Conservation (phyloP, 2,888 invertebrate genomes). For the Drosophila setosimentum region DNA sequence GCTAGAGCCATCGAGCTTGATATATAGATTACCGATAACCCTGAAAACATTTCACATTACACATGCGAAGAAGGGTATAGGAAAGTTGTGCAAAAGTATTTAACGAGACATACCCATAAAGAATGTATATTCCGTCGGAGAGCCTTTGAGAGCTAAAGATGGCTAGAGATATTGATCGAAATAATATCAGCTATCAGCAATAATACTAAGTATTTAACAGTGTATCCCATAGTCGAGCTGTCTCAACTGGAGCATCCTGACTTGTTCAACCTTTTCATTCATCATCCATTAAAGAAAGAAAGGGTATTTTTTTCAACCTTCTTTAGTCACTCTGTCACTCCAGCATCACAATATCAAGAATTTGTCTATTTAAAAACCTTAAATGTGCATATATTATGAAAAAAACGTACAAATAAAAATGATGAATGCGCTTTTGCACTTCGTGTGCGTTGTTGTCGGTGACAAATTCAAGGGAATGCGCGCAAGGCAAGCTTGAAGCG, state of each 20-base stretch:
- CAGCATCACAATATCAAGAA: background rate
- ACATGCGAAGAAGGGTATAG: no score
- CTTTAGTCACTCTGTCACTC: background rate
- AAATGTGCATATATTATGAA: background rate
- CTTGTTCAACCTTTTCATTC: background rate
- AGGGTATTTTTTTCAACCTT: background rate
- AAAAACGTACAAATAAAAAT: background rate
- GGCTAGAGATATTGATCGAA: background rate
- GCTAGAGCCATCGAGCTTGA: background rate
- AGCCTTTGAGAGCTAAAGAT: background rate
- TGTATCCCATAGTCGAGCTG: background rate
- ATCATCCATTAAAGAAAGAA: background rate
- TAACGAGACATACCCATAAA: no score
- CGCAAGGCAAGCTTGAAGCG: constrained; percentile 11
- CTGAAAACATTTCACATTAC: no score
- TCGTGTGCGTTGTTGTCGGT: constrained; percentile 6
- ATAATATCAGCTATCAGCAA: background rate
- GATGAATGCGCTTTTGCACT: constrained; percentile 1
- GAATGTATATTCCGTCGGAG: no score
- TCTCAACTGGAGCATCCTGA: background rate
- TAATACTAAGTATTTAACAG: background rate
- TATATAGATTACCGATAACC: no score
- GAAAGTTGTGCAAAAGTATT: no score
- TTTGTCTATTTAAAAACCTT: background rate
- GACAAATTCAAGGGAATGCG: background rate